A percentile compares a stretch with the other conserved stretches of the same genome.
These are phyloP conservation scores for Achlya flavicornis DNA, from an alignment of 2,888 invertebrate genomes.

Conservation along the genomic window DNA sequence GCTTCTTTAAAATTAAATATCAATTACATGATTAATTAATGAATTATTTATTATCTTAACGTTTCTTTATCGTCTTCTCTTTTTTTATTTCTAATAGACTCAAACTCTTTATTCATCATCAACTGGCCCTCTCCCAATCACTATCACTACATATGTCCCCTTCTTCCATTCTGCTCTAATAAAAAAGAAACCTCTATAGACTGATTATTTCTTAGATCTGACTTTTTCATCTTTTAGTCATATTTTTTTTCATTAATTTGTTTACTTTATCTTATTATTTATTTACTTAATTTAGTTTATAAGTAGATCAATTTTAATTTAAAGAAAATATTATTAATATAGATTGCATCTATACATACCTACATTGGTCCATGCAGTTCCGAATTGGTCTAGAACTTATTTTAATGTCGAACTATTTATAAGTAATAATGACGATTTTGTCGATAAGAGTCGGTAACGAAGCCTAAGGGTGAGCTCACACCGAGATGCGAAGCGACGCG, in stretches of 20 bases:
- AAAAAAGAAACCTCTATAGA: constrained; percentile 21
- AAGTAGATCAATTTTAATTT: constrained; percentile 41
- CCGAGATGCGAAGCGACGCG: too few species aligned
- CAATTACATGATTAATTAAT: neutral
- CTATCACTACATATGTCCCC: too few species aligned
- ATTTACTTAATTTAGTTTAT: constrained; percentile 24
- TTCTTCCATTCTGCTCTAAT: too few species aligned
- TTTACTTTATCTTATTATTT: neutral
- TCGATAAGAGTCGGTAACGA: too few species aligned
- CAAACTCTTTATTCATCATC: too few species aligned
- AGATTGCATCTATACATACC: neutral
- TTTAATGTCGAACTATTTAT: too few species aligned
- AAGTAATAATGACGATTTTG: too few species aligned
- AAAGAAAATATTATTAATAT: constrained; percentile 11
- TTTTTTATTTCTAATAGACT: constrained; percentile 15
- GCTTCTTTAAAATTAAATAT: neutral
- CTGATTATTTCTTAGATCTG: constrained; percentile 36
- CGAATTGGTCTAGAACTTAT: too few species aligned
- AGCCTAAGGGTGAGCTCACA: too few species aligned
- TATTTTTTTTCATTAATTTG: neutral
- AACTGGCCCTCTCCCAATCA: too few species aligned
- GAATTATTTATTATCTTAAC: neutral
- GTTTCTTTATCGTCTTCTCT: constrained; percentile 11
- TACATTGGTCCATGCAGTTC: neutral
- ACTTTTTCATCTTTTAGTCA: constrained; percentile 18